Evolutionary conservation across 2,113 vertebrate species (phyloP).

Genomic region (Ctenodactylus gundi): DNA sequence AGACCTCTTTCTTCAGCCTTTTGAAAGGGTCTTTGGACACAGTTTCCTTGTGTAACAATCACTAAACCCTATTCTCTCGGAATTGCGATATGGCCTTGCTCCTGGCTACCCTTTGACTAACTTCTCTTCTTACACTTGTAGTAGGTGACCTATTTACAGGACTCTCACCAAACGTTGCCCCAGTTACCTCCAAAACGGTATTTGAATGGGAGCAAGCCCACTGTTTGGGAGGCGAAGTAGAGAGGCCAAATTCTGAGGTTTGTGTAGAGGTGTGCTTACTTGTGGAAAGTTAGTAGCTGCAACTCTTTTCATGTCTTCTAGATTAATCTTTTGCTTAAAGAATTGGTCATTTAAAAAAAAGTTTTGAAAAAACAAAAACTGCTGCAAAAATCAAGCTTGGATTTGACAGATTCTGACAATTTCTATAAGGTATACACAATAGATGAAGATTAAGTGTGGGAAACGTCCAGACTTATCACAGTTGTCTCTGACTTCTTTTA

Average conservation of each 20-base stretch:
- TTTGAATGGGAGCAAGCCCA: slow-evolving; percentile 53
- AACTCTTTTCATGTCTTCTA: background rate
- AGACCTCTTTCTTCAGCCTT: slow-evolving; percentile 79
- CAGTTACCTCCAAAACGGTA: slow-evolving; percentile 49
- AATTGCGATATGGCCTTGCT: slow-evolving; percentile 58
- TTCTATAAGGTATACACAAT: background rate
- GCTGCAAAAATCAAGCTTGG: background rate
- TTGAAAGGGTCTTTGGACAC: slow-evolving; percentile 80
- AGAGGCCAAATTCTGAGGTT: background rate
- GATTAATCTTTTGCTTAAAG: background rate
- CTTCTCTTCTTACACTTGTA: slow-evolving; percentile 34
- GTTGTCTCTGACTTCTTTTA: background rate
- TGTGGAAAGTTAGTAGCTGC: rapidly evolving
- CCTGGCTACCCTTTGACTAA: background rate
- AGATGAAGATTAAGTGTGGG: rapidly evolving
- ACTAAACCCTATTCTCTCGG: slow-evolving; percentile 63
- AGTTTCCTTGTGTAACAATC: slow-evolving; percentile 75
- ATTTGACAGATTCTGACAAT: background rate
- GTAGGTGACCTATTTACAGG: slow-evolving; percentile 54
- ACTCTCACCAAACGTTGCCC: background rate
- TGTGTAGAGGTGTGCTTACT: too few species aligned
- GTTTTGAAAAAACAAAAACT: background rate
- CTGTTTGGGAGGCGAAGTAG: background rate
- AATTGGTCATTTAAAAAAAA: background rate
- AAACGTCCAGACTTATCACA: rapidly evolving